Evolutionary conservation across 2,888 invertebrate genomes (phyloP), one percentile per base, ranked within the genome.

Genomic region (Cryptosula pallasiana): DNA sequence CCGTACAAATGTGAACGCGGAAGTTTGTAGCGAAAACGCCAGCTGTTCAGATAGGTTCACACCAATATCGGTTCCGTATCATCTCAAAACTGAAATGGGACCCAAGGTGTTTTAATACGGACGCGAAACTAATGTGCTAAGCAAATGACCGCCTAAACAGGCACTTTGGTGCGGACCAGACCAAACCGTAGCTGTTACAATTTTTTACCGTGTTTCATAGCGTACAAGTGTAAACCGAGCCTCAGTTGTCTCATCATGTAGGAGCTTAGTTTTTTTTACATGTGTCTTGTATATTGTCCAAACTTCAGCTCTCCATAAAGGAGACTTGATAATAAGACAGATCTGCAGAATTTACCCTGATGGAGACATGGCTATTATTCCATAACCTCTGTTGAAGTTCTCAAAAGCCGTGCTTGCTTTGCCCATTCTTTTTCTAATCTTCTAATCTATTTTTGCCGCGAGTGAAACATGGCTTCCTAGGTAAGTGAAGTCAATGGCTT

Each of bases 401-500:
- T 20, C 45, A 45, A 45, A 45, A 20, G 45, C 45, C 5, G 45
- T 20, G 20, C 45, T 45, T 5, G 45, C 45, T 45, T 45, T 45
- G 45, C 20, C 45, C 9, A 45, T 45, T 20, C 45, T 45, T 45
- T 5, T 45, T 45, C 20, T 13, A 20, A 20, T 5, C 45, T 45
- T 20, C 20, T 45, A 13, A 13, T 45, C 45, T 13, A 45, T 45
- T 20, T 20, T 20, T 13, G 45, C 20, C 5, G 45, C 20, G 45
- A 13, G 5, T 13, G 45, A 45, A 13, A 45, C 45, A 45, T 45
- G 5, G 5, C 45, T 45, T 45, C 45, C 57, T 13, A 57, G 25
- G 57, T 57, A 57, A 57, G 57, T 57, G 57, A 57, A 57, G 25
- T 57, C n/a, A n/a, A 23, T 57, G 13, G 57, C 57, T 23, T 57